phyloP scores from a whole-genome alignment of 2,113 vertebrate genomes.

The Callipepla californica region DNA sequence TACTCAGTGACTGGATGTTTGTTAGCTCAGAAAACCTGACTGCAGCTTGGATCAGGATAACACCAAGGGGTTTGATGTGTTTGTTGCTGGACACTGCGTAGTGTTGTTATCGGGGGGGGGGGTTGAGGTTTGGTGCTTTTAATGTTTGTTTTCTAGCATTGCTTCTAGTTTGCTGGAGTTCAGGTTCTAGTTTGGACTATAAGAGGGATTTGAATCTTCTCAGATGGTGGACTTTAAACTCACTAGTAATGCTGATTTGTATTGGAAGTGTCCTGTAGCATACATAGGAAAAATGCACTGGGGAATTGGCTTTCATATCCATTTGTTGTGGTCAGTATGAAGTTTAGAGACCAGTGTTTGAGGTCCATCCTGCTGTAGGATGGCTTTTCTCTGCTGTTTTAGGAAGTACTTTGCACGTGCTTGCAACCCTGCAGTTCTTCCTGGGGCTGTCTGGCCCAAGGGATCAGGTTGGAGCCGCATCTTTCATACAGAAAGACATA shows the following conservation, averaged over 20 bases:
- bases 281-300: not conserved
- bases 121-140: not conserved
- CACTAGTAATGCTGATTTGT: not conserved
- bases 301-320: not conserved
- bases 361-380: not conserved
- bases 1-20: not conserved
- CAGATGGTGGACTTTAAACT: not conserved
- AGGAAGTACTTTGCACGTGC: rapidly evolving
- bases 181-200: not conserved
- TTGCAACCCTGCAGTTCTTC: not conserved
- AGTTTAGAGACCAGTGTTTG: not conserved
- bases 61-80: not conserved
- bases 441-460: not conserved
- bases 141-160: not conserved
- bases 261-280: not conserved
- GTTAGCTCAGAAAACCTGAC: not conserved
- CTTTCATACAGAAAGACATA: rapidly evolving
- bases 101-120: too few relatives aligned
- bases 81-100: not conserved
- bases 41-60: not conserved
- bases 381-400: not conserved
- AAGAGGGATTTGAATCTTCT: not conserved
- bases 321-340: not conserved
- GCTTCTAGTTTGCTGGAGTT: not conserved
- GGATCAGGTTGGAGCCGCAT: rapidly evolving